Percentiles rank a stretch among this genome's conserved stretches.
Evolutionary conservation across 2,888 invertebrate genomes (phyloP).

Genomic region (Dynastes hyllus): DNA sequence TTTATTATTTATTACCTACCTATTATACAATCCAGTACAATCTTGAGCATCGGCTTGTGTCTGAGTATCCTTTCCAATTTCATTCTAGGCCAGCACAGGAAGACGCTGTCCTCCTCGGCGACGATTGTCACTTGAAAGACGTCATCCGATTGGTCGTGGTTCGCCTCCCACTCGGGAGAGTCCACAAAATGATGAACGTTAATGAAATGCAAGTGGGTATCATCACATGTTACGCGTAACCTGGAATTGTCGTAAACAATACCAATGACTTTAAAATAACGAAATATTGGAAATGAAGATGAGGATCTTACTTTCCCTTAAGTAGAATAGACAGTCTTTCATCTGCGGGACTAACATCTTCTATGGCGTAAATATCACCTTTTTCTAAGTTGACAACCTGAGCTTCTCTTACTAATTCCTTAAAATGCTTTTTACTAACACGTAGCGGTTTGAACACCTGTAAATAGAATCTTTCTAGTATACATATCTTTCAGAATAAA

Average conservation of each 20-base stretch:
- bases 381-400: constrained; percentile 80
- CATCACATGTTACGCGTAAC: constrained; percentile 87
- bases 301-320: constrained; percentile 83
- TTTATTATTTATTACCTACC: constrained; percentile 72
- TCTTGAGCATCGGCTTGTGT: constrained; percentile 82
- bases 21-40: constrained; percentile 85
- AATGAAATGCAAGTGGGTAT: constrained; percentile 87
- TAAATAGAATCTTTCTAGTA: constrained; percentile 12
- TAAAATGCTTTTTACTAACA: constrained; percentile 87
- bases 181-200: constrained; percentile 89
- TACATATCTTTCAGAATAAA: not conserved
- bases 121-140: constrained; percentile 87
- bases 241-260: constrained; percentile 69
- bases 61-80: constrained; percentile 83
- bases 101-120: constrained; percentile 85
- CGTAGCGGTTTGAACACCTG: constrained; percentile 83
- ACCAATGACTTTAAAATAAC: not conserved
- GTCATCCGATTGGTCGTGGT: constrained; percentile 84
- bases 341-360: constrained; percentile 85
- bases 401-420: constrained; percentile 84
- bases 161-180: constrained; percentile 92
- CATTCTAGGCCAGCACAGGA: constrained; percentile 87
- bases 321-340: constrained; percentile 86
- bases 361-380: constrained; percentile 86
- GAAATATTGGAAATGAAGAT: not conserved